These are phyloP conservation scores for Ptyas mucosa DNA, from an alignment of 2,113 vertebrate genomes.

Conservation along the genomic window DNA sequence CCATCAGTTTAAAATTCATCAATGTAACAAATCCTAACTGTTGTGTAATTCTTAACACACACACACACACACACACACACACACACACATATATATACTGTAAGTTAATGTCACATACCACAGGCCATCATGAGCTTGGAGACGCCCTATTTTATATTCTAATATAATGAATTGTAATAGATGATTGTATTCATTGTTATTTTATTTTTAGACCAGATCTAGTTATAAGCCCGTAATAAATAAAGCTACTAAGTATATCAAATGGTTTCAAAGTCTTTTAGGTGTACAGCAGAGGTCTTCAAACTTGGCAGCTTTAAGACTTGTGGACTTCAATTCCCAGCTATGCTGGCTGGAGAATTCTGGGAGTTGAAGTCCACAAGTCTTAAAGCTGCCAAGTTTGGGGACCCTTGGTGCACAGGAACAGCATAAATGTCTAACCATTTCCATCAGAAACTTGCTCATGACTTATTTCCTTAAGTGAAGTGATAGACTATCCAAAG, in stretches of 20 bases:
- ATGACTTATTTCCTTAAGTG: background rate
- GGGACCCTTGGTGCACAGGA: background rate
- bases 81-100: background rate
- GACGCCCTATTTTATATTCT: background rate
- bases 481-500: background rate
- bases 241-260: background rate
- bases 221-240: background rate
- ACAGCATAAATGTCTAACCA: rapidly evolving
- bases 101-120: background rate
- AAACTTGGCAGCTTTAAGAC: too few species aligned
- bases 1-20: background rate
- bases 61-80: background rate
- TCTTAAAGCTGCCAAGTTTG: too few species aligned
- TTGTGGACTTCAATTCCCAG: too few species aligned
- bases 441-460: background rate
- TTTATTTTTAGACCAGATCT: background rate
- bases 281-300: background rate
- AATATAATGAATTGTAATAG: background rate
- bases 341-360: too few species aligned
- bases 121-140: background rate
- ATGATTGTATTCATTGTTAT: background rate
- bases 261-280: background rate
- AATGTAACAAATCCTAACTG: background rate
- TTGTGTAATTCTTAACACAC: background rate
- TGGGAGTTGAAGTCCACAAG: too few species aligned